Base-by-base conservation (phyloP, 92 coral and sea anemone genomes). In the Blastomussa wellsi region DNA sequence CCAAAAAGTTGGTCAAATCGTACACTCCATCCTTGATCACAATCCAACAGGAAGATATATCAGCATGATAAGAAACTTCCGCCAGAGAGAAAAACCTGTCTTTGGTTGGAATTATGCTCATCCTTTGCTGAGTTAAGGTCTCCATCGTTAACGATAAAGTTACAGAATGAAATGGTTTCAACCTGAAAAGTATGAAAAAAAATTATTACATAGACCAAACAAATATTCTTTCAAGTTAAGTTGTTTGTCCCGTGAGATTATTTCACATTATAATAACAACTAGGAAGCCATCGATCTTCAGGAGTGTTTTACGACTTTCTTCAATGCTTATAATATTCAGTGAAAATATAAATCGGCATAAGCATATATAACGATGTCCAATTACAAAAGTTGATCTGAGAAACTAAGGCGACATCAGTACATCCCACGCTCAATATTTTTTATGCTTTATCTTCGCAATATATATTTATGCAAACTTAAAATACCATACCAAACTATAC, bases 21-120 rank as follows among this genome's bases (percentile, higher is more conserved):
- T 85, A 85, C 24, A 85, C 88, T 65, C 55, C 42, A 19, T 85
- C 83, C 15, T 65, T 31, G 44, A 85, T 85, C 24, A 85, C 88
- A 20, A 85, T 33, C 88, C 88, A 85, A 35, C 88, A 85, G 5
- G 88, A 85, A 36, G 35, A 76, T 52, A 33, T 70, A 65, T 76
- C 82, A 19, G 77, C 15, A 37, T 85, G 88, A 31, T 20, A 32
- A 5, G 82, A 78, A 29, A 85, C 88, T 24, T 85, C 88, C 44
- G 66, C 55, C 32, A 85, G 31, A 15, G 88, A 77, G 52, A 47
- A 85, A 8, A 77, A 20, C 75, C 26, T 36, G 37, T 39, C 77
- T 38, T 78, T 67, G 35, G 20, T 62, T 37, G 69, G 49, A 37
- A 77, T 69, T 65, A 20, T 31, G 29, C 39, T 44, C 64, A 14